A percentile compares a stretch with the other conserved stretches of the same genome.
Conservation (phyloP, 2,797 vertebrate species). For the Poeciliopsis turneri region DNA sequence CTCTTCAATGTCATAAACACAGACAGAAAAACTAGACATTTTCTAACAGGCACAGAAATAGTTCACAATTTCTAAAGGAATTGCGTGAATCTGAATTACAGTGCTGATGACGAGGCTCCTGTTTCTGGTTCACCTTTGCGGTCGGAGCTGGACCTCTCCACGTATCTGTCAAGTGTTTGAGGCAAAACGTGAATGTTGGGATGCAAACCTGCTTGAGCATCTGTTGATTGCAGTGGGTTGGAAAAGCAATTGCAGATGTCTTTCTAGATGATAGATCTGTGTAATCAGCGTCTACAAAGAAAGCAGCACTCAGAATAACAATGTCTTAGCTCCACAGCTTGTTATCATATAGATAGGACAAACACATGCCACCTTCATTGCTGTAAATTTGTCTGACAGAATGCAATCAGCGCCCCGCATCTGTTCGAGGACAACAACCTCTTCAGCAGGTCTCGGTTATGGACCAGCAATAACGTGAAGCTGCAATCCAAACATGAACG, state of each 20-base stretch:
- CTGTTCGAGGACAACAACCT: conserved; percentile 22
- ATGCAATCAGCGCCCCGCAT: conserved; percentile 37
- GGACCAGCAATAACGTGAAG: conserved; percentile 12
- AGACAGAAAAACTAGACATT: background rate
- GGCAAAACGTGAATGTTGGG: background rate
- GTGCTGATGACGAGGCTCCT: background rate
- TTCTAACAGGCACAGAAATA: background rate
- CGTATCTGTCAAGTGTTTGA: background rate
- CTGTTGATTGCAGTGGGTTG: conserved; percentile 64
- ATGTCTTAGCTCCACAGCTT: conserved; percentile 52
- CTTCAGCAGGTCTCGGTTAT: conserved; percentile 35
- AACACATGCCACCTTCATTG: conserved; percentile 28
- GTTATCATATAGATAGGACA: conserved; percentile 78
- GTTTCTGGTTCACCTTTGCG: background rate
- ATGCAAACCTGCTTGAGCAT: conserved; percentile 17
- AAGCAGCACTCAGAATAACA: conserved; percentile 59
- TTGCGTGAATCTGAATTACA: background rate
- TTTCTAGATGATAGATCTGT: conserved; percentile 61
- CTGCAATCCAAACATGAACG: conserved; percentile 3
- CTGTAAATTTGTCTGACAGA: conserved; percentile 46
- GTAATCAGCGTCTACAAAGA: conserved; percentile 62
- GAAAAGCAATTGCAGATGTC: conserved; percentile 69
- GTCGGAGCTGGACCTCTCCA: background rate
- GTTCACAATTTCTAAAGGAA: background rate
- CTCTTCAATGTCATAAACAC: background rate